Evolutionary conservation across 1,140 invertebrate genomes (phyloP), one percentile per base, ranked within the genome.

Genomic region (Drosophila elegans): DNA sequence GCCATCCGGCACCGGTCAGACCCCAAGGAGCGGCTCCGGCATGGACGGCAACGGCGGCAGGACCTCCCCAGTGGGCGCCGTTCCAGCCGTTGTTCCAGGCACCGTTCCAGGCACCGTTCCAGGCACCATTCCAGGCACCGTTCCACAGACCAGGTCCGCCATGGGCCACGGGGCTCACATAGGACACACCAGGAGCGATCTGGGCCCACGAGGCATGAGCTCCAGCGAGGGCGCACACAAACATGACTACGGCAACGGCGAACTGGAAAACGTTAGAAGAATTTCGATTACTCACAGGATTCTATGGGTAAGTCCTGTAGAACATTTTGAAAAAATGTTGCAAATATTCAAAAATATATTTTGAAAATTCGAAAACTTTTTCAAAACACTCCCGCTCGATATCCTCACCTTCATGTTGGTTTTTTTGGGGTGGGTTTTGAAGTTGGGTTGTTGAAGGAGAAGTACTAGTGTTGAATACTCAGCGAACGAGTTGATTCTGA

Each of bases 231-330:
- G 91, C 91, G 68, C 91, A 86, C 66, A 92, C 91, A 64, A 92
- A 92, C 91, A 92, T 91, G 91, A 92, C 91, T 92, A 92, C 91
- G 84, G 90, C 90, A 86, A 85, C 48, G 72, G 81, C 90, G 91
- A 92, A 92, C 91, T 92, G 90, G 0, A 74, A 67, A 38, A 27
- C 7, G 29, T 41, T 27, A 34, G 32, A 27, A 9, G 7, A 27
- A n/a, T n/a, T 12, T 0, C 13, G 2, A 29, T 46, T n/a, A 34
- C 27, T 49, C 10, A 16, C 46, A 48, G 12, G 25, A 27, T 48
- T 7, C 4, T 27, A 9, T 12, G 12, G 4, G 6, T 6, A 10
- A 5, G 5, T 41, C 5, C n/a, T 46, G 13, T 3, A 3, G 32
- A 49, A 49, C n/a, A 13, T 49, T 9, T 41, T 7, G 10, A 46